These are phyloP conservation scores for Microtus montanus DNA, from an alignment of 2,113 vertebrate species.

Conservation along the genomic window DNA sequence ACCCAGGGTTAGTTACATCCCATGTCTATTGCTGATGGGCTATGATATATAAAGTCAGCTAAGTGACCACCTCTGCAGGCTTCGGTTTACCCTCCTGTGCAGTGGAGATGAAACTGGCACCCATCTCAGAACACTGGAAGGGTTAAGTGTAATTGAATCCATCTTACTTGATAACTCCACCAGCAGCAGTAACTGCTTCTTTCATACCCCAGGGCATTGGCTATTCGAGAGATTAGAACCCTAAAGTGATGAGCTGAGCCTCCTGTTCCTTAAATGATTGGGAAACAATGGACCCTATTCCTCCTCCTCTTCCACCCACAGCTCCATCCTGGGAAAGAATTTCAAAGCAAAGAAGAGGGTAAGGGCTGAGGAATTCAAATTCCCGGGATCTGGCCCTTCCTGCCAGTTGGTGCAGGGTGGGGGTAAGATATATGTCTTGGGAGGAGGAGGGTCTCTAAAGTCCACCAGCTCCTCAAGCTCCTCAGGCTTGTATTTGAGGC, in stretches of 20 bases:
- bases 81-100: slow-evolving; percentile 11
- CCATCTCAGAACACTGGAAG: background rate
- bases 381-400: background rate
- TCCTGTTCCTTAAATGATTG: background rate
- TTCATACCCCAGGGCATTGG: background rate
- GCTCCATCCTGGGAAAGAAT: background rate
- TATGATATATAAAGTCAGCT: background rate
- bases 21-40: background rate
- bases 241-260: background rate
- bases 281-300: background rate
- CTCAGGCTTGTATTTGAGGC: background rate
- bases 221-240: background rate
- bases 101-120: background rate
- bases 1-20: background rate
- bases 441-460: background rate
- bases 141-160: background rate
- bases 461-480: background rate
- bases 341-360: slow-evolving; percentile 15
- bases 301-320: background rate
- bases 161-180: background rate
- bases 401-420: background rate
- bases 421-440: background rate
- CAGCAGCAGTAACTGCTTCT: background rate
- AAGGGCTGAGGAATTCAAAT: background rate
- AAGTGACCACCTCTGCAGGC: background rate